A percentile compares a stretch with the other conserved stretches of the same genome.
Conservation (phyloP, 2,888 invertebrate genomes). For the Hymenopus coronatus region DNA sequence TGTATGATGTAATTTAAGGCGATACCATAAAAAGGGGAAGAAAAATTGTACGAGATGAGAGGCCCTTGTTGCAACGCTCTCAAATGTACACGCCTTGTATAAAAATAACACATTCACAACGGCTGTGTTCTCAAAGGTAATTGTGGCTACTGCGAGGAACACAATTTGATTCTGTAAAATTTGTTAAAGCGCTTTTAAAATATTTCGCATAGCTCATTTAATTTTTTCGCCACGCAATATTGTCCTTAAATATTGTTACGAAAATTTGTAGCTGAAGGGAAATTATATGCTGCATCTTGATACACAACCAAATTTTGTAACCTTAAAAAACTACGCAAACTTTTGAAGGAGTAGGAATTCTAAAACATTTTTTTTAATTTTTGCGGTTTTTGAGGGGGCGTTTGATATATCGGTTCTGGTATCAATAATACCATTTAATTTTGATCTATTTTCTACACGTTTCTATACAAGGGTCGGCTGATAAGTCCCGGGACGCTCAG, state of each 20-base stretch:
- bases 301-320: too few relatives aligned
- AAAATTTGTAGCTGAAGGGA: too few relatives aligned
- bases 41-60: background rate
- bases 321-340: too few relatives aligned
- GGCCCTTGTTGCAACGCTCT: background rate
- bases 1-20: background rate
- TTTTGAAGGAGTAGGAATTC: too few relatives aligned
- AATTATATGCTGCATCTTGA: too few relatives aligned
- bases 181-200: background rate
- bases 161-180: background rate
- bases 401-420: too few relatives aligned
- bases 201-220: background rate
- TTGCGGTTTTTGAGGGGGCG: too few relatives aligned
- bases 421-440: too few relatives aligned
- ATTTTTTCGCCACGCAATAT: background rate
- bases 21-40: background rate
- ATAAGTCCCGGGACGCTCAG: too few relatives aligned
- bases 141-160: background rate
- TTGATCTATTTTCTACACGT: too few relatives aligned
- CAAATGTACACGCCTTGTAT: background rate
- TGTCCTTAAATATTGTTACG: background rate
- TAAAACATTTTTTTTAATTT: too few relatives aligned
- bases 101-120: background rate
- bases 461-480: too few relatives aligned
- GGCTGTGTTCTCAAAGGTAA: background rate